Percentiles rank a stretch among this genome's conserved stretches.
Evolutionary conservation across 2,888 invertebrate genomes (phyloP).

Genomic region (Encarsia formosa): DNA sequence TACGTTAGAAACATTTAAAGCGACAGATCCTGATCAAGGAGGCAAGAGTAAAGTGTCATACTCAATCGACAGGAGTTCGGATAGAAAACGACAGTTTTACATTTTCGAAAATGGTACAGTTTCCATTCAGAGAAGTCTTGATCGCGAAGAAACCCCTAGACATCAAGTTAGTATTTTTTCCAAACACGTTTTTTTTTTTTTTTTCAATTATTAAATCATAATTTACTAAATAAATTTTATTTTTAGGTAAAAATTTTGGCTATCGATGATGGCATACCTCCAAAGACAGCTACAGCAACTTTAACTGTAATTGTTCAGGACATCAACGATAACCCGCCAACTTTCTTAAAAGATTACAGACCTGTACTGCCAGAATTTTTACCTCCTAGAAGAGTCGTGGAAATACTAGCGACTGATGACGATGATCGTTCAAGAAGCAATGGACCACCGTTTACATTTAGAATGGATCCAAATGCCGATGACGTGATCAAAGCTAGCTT

Average conservation of each 20-base stretch:
- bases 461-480: conserved; percentile 88
- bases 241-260: conserved; percentile 82
- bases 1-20: conserved; percentile 87
- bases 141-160: conserved; percentile 90
- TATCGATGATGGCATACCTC: conserved; percentile 89
- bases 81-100: conserved; percentile 87
- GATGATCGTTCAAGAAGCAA: conserved; percentile 92
- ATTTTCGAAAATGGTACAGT: conserved; percentile 95
- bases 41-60: conserved; percentile 89
- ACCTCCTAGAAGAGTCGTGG: conserved; percentile 85
- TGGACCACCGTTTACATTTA: conserved; percentile 94
- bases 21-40: conserved; percentile 93
- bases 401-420: conserved; percentile 89
- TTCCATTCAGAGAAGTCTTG: conserved; percentile 85
- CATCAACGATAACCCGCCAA: conserved; percentile 92
- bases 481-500: conserved; percentile 91
- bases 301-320: conserved; percentile 92
- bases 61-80: conserved; percentile 87
- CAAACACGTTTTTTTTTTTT: neutral
- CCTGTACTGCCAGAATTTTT: conserved; percentile 92
- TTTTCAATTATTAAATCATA: neutral
- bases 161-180: conserved; percentile 63
- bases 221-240: neutral
- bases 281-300: conserved; percentile 90
- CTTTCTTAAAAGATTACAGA: conserved; percentile 86